Conservation (phyloP, 2,888 invertebrate genomes). For the Drosophila antonietae region DNA sequence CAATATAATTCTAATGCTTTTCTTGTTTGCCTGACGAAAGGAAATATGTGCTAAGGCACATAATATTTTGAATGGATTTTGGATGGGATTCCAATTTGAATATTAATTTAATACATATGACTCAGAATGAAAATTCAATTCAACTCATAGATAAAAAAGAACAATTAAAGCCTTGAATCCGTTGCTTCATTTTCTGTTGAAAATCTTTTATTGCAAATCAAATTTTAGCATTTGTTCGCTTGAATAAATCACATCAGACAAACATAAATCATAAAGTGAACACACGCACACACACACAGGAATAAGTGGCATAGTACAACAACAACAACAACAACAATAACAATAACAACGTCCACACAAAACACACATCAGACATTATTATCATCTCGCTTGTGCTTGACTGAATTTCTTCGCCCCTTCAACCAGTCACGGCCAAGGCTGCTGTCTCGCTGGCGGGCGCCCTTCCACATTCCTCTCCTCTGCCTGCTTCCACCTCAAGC, state of each 20-base stretch:
- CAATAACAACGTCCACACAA: conserved; percentile 47
- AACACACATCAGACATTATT: conserved; percentile 81
- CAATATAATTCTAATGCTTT: background rate
- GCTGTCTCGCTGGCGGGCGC: conserved; percentile 26
- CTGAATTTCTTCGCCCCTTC: conserved; percentile 78
- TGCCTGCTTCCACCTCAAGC: conserved; percentile 5
- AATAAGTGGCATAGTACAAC: conserved; percentile 44
- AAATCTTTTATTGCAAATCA: conserved; percentile 74
- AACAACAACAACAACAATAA: conserved; percentile 28
- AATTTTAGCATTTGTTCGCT: conserved; percentile 74
- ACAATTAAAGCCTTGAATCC: conserved; percentile 50
- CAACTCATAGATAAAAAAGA: background rate
- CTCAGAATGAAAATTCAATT: background rate
- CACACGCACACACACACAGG: conserved; percentile 45
- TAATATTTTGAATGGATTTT: background rate
- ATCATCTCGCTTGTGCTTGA: conserved; percentile 84
- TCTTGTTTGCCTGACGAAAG: background rate
- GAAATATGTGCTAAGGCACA: background rate
- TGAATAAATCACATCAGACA: conserved; percentile 82
- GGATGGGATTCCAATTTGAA: background rate
- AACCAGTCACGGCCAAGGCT: conserved; percentile 55
- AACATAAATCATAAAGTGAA: conserved; percentile 79
- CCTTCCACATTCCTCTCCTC: background rate
- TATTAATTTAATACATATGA: background rate
- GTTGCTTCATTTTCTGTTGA: background rate